Evolutionary conservation across 1,140 invertebrate species (phyloP).

Genomic region (Euschistus heros): DNA sequence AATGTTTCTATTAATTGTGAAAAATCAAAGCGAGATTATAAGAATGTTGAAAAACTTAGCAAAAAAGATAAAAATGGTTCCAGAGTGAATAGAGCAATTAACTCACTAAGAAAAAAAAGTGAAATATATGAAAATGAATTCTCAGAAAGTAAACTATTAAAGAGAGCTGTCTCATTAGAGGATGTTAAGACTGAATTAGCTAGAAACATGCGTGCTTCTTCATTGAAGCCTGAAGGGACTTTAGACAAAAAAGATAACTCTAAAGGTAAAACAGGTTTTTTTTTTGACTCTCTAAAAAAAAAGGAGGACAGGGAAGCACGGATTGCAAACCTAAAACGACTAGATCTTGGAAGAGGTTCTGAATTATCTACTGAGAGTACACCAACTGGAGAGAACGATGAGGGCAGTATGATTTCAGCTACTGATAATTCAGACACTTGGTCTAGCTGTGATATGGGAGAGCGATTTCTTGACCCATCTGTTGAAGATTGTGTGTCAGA

Average conservation of each 20-base stretch:
- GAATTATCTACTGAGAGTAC: conserved; percentile 14
- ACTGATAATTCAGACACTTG: conserved; percentile 23
- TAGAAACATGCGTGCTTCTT: conserved; percentile 13
- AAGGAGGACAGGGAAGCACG: conserved; percentile 10
- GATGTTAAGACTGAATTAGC: conserved; percentile 5
- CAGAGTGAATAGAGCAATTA: conserved; percentile 24
- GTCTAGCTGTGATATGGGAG: conserved; percentile 19
- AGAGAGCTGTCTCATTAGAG: conserved; percentile 24
- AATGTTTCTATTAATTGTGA: background rate
- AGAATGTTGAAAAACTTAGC: conserved; percentile 14
- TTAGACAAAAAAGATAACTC: conserved; percentile 4
- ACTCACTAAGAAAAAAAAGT: conserved; percentile 21
- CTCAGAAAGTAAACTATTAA: conserved; percentile 22
- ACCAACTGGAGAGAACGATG: conserved; percentile 19
- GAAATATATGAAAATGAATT: conserved; percentile 18
- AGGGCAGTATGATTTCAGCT: conserved; percentile 9
- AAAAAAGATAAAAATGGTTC: conserved; percentile 20
- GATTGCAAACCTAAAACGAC: conserved; percentile 6
- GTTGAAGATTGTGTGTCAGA: conserved; percentile 16
- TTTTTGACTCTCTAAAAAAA: conserved; percentile 14
- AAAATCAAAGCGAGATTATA: background rate
- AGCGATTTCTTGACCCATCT: conserved; percentile 1
- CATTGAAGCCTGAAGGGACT: conserved; percentile 18
- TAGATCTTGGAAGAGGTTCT: background rate
- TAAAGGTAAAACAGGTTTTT: conserved; percentile 14